A percentile compares a stretch with the other conserved stretches of the same genome.
These are phyloP conservation scores for Drosophila recens DNA, from an alignment of 2,888 invertebrate genomes.

Conservation along the genomic window DNA sequence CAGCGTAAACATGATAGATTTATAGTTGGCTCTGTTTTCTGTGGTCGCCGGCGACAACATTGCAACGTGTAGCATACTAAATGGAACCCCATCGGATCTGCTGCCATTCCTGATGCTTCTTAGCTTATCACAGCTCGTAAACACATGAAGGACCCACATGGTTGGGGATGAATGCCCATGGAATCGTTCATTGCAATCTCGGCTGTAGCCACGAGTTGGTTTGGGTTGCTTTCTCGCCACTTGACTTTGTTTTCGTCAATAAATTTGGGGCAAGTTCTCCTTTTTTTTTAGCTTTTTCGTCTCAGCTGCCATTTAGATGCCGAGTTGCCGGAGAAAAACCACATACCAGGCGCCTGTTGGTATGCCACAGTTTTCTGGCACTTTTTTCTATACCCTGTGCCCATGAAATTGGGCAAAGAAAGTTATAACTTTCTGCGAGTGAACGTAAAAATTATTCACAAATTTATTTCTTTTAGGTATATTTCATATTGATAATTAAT, in stretches of 20 bases:
- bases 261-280: slow-evolving; percentile 64
- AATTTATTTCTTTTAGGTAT: too few relatives aligned
- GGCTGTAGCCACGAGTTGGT: slow-evolving; percentile 32
- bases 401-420: neutral
- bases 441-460: too few relatives aligned
- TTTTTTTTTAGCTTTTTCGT: slow-evolving; percentile 15
- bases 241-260: slow-evolving; percentile 78
- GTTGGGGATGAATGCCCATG: slow-evolving; percentile 29
- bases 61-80: slow-evolving; percentile 74
- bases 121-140: slow-evolving; percentile 74
- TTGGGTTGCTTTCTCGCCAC: slow-evolving; percentile 51
- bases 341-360: slow-evolving; percentile 69
- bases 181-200: slow-evolving; percentile 55
- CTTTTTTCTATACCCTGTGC: too few relatives aligned
- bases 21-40: slow-evolving; percentile 69
- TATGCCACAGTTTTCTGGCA: too few relatives aligned
- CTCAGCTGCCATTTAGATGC: slow-evolving; percentile 49
- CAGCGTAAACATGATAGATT: slow-evolving; percentile 76
- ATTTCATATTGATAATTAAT: too few relatives aligned
- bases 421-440: neutral
- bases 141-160: slow-evolving; percentile 65
- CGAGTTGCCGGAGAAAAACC: slow-evolving; percentile 52
- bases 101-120: slow-evolving; percentile 31
- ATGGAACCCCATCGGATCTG: slow-evolving; percentile 37
- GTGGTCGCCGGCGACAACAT: slow-evolving; percentile 63